These are phyloP conservation scores for Nettapus auritus DNA, from an alignment of 2,113 vertebrate species.

Conservation along the genomic window DNA sequence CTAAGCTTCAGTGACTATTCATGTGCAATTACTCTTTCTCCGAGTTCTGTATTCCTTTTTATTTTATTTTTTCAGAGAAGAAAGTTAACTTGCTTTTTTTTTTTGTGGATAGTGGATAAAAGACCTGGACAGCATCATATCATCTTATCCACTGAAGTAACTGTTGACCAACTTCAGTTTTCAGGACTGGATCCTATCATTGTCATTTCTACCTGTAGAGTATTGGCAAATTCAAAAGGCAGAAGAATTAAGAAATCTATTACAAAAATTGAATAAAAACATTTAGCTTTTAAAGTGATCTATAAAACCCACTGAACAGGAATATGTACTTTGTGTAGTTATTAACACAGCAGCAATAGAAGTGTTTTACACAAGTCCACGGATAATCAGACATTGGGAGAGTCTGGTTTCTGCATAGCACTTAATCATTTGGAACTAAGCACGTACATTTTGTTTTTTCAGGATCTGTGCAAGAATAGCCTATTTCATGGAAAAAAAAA, in stretches of 20 bases:
- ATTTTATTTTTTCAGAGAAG: not conserved
- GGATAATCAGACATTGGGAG: slow-evolving; percentile 5
- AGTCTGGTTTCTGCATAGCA: not conserved
- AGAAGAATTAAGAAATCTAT: not conserved
- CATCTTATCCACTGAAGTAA: not conserved
- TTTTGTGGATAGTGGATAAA: not conserved
- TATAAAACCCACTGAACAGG: slow-evolving; percentile 46
- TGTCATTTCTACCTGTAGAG: not conserved
- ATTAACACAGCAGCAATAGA: slow-evolving; percentile 3
- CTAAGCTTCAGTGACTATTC: not conserved
- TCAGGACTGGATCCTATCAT: not conserved
- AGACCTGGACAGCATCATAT: not conserved
- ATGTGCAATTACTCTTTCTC: not conserved
- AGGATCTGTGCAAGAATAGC: not conserved
- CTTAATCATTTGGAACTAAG: slow-evolving; percentile 8
- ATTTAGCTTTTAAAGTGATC: slow-evolving; percentile 30
- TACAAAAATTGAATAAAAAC: slow-evolving; percentile 15
- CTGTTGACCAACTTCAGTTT: not conserved
- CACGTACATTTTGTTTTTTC: not conserved
- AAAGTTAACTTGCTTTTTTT: not conserved
- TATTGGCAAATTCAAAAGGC: not conserved
- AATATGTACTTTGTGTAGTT: slow-evolving; percentile 13
- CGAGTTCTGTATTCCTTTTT: not conserved
- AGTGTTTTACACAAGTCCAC: slow-evolving; percentile 19
- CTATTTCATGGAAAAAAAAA: not conserved